A percentile compares a stretch with the other conserved stretches of the same genome.
These are phyloP conservation scores for Anarhynchus alexandrinus DNA, from an alignment of 2,113 vertebrate species.

Conservation along the genomic window DNA sequence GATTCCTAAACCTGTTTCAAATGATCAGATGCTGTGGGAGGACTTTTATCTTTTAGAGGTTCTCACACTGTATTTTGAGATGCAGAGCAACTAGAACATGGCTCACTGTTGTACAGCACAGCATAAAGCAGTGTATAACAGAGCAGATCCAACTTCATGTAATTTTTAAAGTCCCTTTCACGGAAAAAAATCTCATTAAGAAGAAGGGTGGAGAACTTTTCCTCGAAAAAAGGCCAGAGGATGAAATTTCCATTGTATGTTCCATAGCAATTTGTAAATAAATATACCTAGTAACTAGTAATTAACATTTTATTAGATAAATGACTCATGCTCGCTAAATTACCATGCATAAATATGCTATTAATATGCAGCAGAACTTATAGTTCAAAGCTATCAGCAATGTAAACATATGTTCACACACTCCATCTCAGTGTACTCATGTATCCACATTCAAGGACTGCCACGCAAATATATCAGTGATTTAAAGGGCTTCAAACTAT, in stretches of 20 bases:
- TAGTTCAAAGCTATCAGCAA: conserved; percentile 71
- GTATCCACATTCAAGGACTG: conserved; percentile 28
- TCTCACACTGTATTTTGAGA: background rate
- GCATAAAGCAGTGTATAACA: background rate
- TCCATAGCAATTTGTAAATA: conserved; percentile 66
- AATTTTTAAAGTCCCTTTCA: background rate
- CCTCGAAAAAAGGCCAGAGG: background rate
- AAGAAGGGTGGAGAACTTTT: background rate
- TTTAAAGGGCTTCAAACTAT: conserved; percentile 21
- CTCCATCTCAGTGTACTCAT: conserved; percentile 16
- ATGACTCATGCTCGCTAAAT: conserved; percentile 67
- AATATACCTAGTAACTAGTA: conserved; percentile 69
- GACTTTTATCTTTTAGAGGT: background rate
- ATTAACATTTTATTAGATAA: conserved; percentile 77
- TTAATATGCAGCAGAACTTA: conserved; percentile 74
- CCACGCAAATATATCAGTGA: conserved; percentile 34
- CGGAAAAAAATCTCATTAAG: background rate
- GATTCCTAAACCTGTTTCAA: background rate
- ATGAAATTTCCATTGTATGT: conserved; percentile 42
- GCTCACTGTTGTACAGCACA: background rate
- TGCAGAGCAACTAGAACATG: background rate
- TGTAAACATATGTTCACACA: conserved; percentile 71
- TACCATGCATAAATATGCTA: conserved; percentile 67
- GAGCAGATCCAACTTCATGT: background rate
- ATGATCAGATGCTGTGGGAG: background rate